Evolutionary conservation across 2,888 invertebrate genomes (phyloP).

Genomic region (Rapana venosa): DNA sequence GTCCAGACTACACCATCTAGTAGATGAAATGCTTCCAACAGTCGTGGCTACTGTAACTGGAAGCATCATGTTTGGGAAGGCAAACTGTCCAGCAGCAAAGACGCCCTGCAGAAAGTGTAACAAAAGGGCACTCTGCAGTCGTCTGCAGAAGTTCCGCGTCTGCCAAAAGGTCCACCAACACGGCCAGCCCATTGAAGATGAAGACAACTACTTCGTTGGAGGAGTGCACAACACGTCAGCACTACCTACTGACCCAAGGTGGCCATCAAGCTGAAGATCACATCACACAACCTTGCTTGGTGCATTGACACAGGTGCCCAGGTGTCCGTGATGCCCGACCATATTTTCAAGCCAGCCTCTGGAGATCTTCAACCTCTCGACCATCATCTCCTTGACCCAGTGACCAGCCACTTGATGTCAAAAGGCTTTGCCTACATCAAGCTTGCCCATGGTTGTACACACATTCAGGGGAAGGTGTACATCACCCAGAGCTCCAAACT

Average conservation of each 20-base stretch:
- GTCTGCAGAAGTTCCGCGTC: slow-evolving; percentile 5
- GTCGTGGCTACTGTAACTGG: neutral
- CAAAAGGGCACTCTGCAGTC: neutral
- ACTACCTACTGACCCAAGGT: neutral
- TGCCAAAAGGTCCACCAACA: neutral
- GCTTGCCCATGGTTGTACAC: neutral
- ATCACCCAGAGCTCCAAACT: neutral
- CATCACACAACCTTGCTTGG: slow-evolving; percentile 3
- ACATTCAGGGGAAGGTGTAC: neutral
- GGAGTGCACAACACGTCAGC: neutral
- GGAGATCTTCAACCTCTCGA: neutral
- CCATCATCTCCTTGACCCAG: neutral
- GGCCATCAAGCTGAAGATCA: slow-evolving; percentile 1
- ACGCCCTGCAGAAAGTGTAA: neutral
- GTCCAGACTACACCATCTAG: neutral
- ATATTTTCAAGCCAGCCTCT: neutral
- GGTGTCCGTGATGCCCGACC: slow-evolving; percentile 15
- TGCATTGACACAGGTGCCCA: slow-evolving; percentile 13
- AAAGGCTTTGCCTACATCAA: slow-evolving; percentile 17
- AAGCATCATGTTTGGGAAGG: neutral
- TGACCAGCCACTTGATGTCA: too few species aligned
- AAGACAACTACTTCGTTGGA: neutral
- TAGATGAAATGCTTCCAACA: neutral
- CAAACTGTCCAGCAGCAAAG: neutral
- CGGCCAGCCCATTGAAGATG: too few species aligned